A percentile compares a stretch with the other conserved stretches of the same genome.
These are phyloP conservation scores for Phalacrocorax aristotelis DNA, from an alignment of 2,113 vertebrate genomes.

Conservation along the genomic window DNA sequence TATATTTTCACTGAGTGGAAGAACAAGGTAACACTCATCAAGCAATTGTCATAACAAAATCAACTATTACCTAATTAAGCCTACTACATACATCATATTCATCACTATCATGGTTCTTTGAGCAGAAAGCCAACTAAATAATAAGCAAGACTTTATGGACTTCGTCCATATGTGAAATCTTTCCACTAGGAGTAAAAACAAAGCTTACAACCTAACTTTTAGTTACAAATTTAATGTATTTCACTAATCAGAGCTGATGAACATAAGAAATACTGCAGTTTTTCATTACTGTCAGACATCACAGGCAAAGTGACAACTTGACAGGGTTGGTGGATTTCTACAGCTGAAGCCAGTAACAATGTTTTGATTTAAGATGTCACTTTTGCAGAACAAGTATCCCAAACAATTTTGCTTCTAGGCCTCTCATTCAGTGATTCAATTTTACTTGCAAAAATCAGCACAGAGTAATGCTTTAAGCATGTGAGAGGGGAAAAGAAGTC, in stretches of 20 bases:
- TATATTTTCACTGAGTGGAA: neutral
- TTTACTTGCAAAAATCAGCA: neutral
- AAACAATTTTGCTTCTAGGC: neutral
- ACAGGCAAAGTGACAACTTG: neutral
- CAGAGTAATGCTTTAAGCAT: neutral
- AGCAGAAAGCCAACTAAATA: neutral
- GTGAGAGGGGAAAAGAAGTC: too few species aligned
- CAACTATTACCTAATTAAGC: neutral
- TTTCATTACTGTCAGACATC: slow-evolving; percentile 3
- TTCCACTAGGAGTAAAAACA: neutral
- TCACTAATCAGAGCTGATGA: neutral
- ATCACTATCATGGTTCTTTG: neutral
- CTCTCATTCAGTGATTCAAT: neutral
- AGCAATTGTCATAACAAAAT: neutral
- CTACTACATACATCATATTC: neutral
- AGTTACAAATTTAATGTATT: neutral
- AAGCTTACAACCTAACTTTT: neutral
- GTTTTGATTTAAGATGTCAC: slow-evolving; percentile 37
- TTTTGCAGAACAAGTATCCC: neutral
- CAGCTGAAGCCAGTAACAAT: neutral
- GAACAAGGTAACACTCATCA: neutral
- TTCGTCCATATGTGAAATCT: neutral
- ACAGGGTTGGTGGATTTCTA: neutral
- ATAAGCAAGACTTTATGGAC: neutral
- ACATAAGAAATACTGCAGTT: neutral